Conservation (phyloP, 2,888 invertebrate genomes). For the Reticulitermes lucifugus region DNA sequence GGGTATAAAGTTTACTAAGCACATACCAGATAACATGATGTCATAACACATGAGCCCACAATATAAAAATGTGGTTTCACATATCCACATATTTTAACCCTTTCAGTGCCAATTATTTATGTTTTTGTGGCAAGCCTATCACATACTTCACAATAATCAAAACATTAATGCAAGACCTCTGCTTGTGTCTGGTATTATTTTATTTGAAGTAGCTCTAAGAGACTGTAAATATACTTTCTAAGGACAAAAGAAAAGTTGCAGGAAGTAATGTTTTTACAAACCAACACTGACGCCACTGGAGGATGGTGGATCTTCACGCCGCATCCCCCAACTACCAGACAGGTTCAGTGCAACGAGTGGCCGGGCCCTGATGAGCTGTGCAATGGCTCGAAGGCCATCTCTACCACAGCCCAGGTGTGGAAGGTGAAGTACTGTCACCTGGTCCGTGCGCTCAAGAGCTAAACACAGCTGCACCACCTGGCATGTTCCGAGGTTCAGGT, state of each 20-base stretch:
- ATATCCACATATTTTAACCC: no score
- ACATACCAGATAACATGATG: no score
- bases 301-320: constrained; percentile 66
- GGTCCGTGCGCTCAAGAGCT: constrained; percentile 65
- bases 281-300: constrained; percentile 67
- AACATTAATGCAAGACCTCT: no score
- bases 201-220: no score
- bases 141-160: no score
- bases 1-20: no score
- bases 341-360: constrained; percentile 67
- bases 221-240: no score
- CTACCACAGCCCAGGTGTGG: constrained; percentile 69
- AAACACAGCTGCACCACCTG: constrained; percentile 68
- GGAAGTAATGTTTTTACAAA: constrained; percentile 56
- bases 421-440: constrained; percentile 67
- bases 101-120: no score
- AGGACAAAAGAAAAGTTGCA: background rate
- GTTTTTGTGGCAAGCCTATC: no score
- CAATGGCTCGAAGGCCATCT: constrained; percentile 66
- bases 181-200: no score
- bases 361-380: constrained; percentile 64
- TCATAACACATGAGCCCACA: no score
- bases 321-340: constrained; percentile 67
- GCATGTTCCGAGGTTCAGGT: constrained; percentile 67
- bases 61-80: no score